A percentile compares a stretch with the other conserved stretches of the same genome.
phyloP scores from a whole-genome alignment of 1,140 invertebrate species.

The Pogonomyrmex barbatus region DNA sequence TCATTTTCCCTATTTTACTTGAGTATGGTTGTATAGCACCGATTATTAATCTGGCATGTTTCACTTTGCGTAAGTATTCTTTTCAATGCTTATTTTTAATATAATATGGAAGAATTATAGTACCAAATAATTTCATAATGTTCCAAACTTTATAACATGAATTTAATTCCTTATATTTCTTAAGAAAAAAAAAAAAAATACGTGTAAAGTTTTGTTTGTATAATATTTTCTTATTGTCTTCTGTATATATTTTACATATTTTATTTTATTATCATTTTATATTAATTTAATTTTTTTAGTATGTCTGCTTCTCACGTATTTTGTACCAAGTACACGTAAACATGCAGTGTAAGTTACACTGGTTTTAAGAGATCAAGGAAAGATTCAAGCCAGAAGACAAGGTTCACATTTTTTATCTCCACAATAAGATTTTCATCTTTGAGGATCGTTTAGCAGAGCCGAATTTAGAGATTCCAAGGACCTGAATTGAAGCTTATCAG shows the following conservation, averaged over 20 bases:
- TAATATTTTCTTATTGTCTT: not conserved
- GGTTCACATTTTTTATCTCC: conserved; percentile 1
- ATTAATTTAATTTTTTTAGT: conserved; percentile 68
- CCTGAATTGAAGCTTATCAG: conserved; percentile 66
- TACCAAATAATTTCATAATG: not conserved
- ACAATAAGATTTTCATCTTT: not conserved
- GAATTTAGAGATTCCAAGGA: conserved; percentile 32
- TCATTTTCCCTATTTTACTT: conserved; percentile 85
- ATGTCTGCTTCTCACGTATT: conserved; percentile 74
- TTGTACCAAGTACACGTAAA: conserved; percentile 74
- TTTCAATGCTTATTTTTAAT: conserved; percentile 10
- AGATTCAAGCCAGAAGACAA: conserved; percentile 32
- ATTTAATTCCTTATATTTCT: not conserved
- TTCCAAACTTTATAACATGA: not conserved
- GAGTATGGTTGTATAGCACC: conserved; percentile 83
- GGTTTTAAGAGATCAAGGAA: not conserved
- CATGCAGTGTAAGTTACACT: conserved; percentile 66
- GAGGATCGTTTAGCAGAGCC: conserved; percentile 39
- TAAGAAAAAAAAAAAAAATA: not conserved
- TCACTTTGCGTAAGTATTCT: conserved; percentile 83
- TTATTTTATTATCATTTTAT: not conserved
- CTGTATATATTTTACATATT: not conserved
- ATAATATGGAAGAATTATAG: not conserved
- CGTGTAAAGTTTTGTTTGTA: not conserved
- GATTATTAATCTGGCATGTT: conserved; percentile 80